Conservation (phyloP, 2,888 invertebrate genomes). For the Sialis lutaria region DNA sequence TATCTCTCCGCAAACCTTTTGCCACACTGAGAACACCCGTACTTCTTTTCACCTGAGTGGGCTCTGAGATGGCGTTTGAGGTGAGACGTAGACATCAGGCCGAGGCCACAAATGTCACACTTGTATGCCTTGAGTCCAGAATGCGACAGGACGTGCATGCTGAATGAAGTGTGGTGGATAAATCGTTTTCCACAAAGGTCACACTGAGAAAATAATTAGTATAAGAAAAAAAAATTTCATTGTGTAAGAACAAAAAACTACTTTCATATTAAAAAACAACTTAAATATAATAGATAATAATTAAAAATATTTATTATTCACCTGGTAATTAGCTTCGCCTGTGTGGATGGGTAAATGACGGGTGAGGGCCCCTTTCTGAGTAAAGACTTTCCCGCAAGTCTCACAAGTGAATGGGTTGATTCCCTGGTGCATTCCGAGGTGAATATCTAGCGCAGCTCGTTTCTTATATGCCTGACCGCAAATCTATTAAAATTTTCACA, state of each 20-base stretch:
- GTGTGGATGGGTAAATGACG: slow-evolving; percentile 34
- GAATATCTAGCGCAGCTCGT: slow-evolving; percentile 28
- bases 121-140: slow-evolving; percentile 39
- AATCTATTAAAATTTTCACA: slow-evolving; percentile 20
- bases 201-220: slow-evolving; percentile 14
- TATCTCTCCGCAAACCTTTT: slow-evolving; percentile 41
- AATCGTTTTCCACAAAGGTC: slow-evolving; percentile 23
- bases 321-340: slow-evolving; percentile 25
- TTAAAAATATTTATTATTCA: slow-evolving; percentile 1
- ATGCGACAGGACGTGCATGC: slow-evolving; percentile 49
- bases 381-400: slow-evolving; percentile 32
- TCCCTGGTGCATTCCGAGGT: slow-evolving; percentile 31
- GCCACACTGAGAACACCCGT: slow-evolving; percentile 36
- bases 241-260: background rate
- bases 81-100: slow-evolving; percentile 45
- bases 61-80: slow-evolving; percentile 47
- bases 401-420: slow-evolving; percentile 28
- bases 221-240: background rate
- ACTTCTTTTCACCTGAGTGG: slow-evolving; percentile 44
- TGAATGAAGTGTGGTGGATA: slow-evolving; percentile 51
- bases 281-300: background rate
- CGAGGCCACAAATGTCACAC: slow-evolving; percentile 39
- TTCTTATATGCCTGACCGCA: slow-evolving; percentile 34
- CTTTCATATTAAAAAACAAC: background rate
- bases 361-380: slow-evolving; percentile 32